Conservation (phyloP, 2,888 invertebrate species). For the Cataglyphis cursor region DNA sequence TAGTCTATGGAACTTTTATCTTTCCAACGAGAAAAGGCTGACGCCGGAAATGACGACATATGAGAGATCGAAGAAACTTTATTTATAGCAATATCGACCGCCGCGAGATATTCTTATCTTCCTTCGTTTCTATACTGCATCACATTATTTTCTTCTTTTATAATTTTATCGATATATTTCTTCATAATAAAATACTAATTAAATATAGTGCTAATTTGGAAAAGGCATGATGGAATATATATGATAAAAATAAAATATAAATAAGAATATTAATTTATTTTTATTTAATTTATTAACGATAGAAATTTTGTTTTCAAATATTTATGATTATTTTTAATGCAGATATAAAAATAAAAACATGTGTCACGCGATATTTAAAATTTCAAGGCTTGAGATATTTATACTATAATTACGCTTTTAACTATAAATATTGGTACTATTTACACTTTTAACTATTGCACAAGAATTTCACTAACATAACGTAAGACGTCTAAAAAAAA, state of each 20-base stretch:
- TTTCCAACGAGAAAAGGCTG: constrained; percentile 53
- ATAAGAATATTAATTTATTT: neutral
- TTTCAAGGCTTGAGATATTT: constrained; percentile 2
- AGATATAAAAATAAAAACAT: neutral
- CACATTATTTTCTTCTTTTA: neutral
- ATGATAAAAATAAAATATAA: neutral
- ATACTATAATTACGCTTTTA: neutral
- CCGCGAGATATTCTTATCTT: constrained; percentile 11
- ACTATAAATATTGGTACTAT: neutral
- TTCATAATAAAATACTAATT: neutral
- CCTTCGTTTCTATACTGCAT: neutral
- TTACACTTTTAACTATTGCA: neutral
- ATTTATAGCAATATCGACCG: constrained; percentile 38
- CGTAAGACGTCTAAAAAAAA: neutral
- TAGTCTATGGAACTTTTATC: constrained; percentile 59
- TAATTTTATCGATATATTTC: neutral
- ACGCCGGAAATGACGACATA: constrained; percentile 44
- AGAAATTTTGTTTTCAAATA: neutral
- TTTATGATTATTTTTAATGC: neutral
- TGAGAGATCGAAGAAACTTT: constrained; percentile 50
- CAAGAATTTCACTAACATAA: neutral
- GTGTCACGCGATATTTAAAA: neutral
- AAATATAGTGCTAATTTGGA: neutral
- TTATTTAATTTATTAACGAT: neutral
- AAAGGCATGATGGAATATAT: neutral